Evolutionary conservation across 2,797 vertebrate genomes (phyloP).

Genomic region (Takifugu rubripes): DNA sequence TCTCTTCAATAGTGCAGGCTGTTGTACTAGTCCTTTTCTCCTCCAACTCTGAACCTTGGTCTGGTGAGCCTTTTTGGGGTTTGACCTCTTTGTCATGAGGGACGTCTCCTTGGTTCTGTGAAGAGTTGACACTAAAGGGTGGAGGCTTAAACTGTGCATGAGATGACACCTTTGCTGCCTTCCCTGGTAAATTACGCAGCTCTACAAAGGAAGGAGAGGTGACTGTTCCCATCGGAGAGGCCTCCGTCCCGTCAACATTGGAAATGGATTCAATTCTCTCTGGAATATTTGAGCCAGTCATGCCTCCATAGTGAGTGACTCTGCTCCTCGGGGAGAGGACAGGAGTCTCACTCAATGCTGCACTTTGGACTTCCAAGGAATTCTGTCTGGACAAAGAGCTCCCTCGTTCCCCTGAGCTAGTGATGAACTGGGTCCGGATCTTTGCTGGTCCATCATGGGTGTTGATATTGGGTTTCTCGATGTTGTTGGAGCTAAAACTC

Average conservation of each 20-base stretch:
- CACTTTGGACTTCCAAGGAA: conserved; percentile 64
- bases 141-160: conserved; percentile 69
- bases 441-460: conserved; percentile 75
- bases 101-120: conserved; percentile 48
- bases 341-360: conserved; percentile 61
- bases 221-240: conserved; percentile 39
- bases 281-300: conserved; percentile 64
- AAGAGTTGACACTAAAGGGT: conserved; percentile 43
- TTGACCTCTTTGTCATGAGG: conserved; percentile 52
- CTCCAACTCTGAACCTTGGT: conserved; percentile 61
- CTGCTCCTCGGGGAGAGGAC: conserved; percentile 46
- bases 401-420: conserved; percentile 87
- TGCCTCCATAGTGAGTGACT: conserved; percentile 73
- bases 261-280: conserved; percentile 70
- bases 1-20: conserved; percentile 86
- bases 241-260: conserved; percentile 64
- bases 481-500: conserved; percentile 84
- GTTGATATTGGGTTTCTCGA: conserved; percentile 77
- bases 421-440: conserved; percentile 89
- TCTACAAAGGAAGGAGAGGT: conserved; percentile 47
- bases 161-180: conserved; percentile 58
- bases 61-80: conserved; percentile 58
- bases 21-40: conserved; percentile 61
- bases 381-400: conserved; percentile 85
- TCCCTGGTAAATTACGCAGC: conserved; percentile 54